Evolutionary conservation across 2,797 vertebrate species (phyloP).

Genomic region (Thamnophis elegans): DNA sequence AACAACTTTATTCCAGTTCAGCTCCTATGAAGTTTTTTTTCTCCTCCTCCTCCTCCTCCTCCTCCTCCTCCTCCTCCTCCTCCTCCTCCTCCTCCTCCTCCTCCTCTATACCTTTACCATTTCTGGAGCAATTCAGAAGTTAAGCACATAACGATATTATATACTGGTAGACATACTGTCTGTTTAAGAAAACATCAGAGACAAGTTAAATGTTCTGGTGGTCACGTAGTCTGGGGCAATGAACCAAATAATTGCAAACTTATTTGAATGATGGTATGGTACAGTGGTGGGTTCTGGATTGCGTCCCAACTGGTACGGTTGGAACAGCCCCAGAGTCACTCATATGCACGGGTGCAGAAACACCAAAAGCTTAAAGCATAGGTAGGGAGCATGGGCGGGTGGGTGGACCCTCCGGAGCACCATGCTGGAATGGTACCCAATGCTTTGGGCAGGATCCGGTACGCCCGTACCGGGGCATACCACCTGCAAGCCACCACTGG

Average conservation of each 20-base stretch:
- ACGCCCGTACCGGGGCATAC: too few relatives aligned
- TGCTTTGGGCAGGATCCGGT: too few relatives aligned
- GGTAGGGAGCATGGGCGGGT: too few relatives aligned
- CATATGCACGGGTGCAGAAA: too few relatives aligned
- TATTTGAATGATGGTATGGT: conserved; percentile 1
- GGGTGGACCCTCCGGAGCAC: too few relatives aligned
- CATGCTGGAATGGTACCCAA: too few relatives aligned
- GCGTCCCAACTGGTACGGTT: too few relatives aligned
- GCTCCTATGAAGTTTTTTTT: neutral
- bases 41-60: too few relatives aligned
- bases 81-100: neutral
- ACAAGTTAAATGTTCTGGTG: neutral
- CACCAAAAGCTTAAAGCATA: too few relatives aligned
- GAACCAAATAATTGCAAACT: conserved; percentile 21
- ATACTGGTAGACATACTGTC: conserved; percentile 19
- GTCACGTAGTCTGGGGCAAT: neutral
- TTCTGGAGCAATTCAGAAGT: conserved; percentile 8
- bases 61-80: too few relatives aligned
- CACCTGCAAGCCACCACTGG: too few relatives aligned
- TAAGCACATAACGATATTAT: neutral
- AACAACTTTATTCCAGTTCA: neutral
- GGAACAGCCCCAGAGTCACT: too few relatives aligned
- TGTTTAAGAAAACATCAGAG: conserved; percentile 5
- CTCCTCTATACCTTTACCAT: neutral
- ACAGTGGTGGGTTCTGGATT: neutral